These are phyloP conservation scores for Psittacula derbiana DNA, from an alignment of 2,797 vertebrate species.

Conservation along the genomic window DNA sequence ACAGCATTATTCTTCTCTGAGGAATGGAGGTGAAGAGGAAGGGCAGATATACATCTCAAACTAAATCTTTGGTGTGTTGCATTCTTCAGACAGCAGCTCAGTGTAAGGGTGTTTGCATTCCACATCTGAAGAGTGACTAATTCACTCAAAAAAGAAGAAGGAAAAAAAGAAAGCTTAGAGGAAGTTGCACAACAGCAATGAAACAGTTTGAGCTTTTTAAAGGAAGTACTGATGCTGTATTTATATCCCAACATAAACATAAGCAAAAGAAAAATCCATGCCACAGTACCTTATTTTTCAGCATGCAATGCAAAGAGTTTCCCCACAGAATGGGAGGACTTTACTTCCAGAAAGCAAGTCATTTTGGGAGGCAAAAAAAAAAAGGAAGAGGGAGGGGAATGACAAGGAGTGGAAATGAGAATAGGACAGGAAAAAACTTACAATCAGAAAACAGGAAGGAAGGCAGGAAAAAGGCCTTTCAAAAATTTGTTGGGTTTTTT, in stretches of 20 bases:
- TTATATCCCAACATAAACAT: neutral
- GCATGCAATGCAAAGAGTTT: neutral
- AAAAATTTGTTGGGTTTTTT: neutral
- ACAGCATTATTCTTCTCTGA: neutral
- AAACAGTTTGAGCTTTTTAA: neutral
- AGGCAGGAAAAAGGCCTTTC: neutral
- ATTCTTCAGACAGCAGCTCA: neutral
- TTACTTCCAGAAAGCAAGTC: neutral
- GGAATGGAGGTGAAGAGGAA: neutral
- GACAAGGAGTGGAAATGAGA: neutral
- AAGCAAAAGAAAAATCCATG: neutral
- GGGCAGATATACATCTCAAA: neutral
- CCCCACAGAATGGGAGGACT: neutral
- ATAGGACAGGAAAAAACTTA: neutral
- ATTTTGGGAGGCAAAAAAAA: neutral
- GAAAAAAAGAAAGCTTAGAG: neutral
- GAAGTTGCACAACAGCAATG: conserved; percentile 49
- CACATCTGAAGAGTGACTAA: conserved; percentile 24
- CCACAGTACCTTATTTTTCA: neutral
- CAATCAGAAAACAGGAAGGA: conserved; percentile 13
- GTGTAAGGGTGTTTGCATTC: neutral
- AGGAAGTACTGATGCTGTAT: neutral
- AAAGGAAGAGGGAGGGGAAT: neutral
- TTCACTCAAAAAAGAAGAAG: neutral
- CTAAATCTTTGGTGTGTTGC: neutral